A percentile compares a stretch with the other conserved stretches of the same genome.
phyloP scores from a whole-genome alignment of 2,113 vertebrate genomes.

The Eurypyga helias region DNA sequence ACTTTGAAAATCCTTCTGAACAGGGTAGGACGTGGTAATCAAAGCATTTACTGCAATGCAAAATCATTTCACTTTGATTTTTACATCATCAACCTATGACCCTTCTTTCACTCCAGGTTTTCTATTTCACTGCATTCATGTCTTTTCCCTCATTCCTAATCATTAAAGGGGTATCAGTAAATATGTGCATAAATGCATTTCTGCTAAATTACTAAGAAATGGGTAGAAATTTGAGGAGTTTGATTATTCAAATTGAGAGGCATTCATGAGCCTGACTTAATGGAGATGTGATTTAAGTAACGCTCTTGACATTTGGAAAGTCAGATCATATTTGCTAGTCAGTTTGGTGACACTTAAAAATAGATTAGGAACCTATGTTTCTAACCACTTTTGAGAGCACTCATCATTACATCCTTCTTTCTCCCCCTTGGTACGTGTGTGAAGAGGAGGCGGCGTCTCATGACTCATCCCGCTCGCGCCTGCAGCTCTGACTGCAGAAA shows the following conservation, averaged over 20 bases:
- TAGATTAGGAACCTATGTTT: background rate
- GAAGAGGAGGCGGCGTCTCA: background rate
- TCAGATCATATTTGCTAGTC: background rate
- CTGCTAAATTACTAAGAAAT: background rate
- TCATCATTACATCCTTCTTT: background rate
- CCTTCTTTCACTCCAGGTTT: background rate
- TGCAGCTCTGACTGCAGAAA: conserved; percentile 48
- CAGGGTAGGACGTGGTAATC: background rate
- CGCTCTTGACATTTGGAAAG: background rate
- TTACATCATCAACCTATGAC: background rate
- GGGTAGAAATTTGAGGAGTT: background rate
- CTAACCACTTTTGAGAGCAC: background rate
- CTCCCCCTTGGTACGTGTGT: accelerated
- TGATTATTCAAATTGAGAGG: background rate
- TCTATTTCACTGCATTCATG: background rate
- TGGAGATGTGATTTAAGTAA: background rate
- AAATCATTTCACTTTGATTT: background rate
- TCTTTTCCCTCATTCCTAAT: background rate
- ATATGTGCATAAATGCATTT: background rate
- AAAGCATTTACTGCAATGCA: background rate
- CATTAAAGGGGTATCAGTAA: background rate
- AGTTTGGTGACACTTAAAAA: background rate
- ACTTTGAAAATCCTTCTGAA: background rate
- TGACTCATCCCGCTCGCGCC: conserved; percentile 26
- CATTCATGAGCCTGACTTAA: background rate